Evolutionary conservation across 92 coral and sea anemone genomes (phyloP).

Genomic region (Metridium senile): DNA sequence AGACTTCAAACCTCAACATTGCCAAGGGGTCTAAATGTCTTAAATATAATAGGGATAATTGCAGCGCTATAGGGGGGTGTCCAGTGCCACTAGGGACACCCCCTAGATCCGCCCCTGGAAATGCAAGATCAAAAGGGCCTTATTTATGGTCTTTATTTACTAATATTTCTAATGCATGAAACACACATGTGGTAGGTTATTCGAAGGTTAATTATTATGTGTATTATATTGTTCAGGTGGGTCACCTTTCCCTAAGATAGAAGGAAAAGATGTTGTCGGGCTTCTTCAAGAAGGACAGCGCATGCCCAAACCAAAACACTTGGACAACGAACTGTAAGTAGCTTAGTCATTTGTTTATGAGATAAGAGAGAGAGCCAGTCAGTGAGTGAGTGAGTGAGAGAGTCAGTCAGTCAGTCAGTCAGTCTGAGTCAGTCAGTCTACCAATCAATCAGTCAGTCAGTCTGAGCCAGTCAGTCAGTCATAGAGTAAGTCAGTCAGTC

Average conservation of each 20-base stretch:
- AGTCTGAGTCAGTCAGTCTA: neutral
- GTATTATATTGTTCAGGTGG: slow-evolving; percentile 49
- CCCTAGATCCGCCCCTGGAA: no score
- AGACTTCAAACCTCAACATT: no score
- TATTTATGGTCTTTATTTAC: no score
- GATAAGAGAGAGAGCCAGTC: neutral
- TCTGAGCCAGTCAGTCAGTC: neutral
- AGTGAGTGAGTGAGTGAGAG: no score
- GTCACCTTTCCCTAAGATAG: slow-evolving; percentile 71
- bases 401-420: neutral
- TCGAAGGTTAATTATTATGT: no score
- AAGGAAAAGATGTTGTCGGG: slow-evolving; percentile 58
- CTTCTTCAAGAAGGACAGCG: slow-evolving; percentile 81
- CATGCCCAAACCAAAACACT: slow-evolving; percentile 73
- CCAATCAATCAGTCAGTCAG: neutral
- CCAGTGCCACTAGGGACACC: no score
- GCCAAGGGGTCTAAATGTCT: no score
- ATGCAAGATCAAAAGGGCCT: no score
- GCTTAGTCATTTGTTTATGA: neutral
- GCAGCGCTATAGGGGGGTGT: no score
- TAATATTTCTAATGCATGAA: no score
- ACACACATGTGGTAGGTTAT: no score
- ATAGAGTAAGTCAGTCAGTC: neutral
- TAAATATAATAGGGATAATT: no score
- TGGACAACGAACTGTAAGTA: slow-evolving; percentile 69